Base-by-base conservation (phyloP, 2,888 invertebrate species). In the Acrobasis suavella region DNA sequence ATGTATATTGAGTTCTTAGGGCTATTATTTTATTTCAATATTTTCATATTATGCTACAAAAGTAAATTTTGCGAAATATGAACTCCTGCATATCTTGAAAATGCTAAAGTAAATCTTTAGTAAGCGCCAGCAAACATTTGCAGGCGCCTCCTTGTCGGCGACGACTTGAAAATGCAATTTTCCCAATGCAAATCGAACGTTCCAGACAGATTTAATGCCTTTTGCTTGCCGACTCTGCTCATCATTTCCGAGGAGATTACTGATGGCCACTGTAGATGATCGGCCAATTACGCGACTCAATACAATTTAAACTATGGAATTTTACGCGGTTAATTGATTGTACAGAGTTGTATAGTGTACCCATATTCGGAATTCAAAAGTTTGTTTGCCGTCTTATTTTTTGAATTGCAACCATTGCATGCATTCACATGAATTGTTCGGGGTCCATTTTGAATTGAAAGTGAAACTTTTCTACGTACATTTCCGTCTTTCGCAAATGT, bases 171-270 rank as follows among this genome's bases (percentile, higher is more conserved):
- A 89, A 90, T 89, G 89, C 91, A 91, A 89, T 91, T 90, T 89
- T 85, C 85, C 76, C 83, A 87, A 89, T 89, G 89, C 87, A 89
- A 89, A 90, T 89, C 87, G 87, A 89, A 89, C 82, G 84, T 51
- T 81, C 81, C 83, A 87, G 88, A 89, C 85, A 85, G 87, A 89
- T 89, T 89, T 90, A 89, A 91, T 89, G 87, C 85, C 83, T 86
- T 89, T 87, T 85, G 85, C 85, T 87, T 85, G 84, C 73, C 80
- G 84, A 82, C 85, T 87, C 86, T 83, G 84, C 80, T 84, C 84
- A 85, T 89, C 82, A 87, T 86, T 87, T 87, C 85, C 82, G 80
- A 71, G 70, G 76, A 82, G 77, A 80, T 79, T 80, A 75, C 71
- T 76, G 78, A 73, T 75, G 74, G 78, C 78, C 72, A 71, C 76